phyloP scores from a whole-genome alignment of 2,888 invertebrate genomes.

The Homarus gammarus region DNA sequence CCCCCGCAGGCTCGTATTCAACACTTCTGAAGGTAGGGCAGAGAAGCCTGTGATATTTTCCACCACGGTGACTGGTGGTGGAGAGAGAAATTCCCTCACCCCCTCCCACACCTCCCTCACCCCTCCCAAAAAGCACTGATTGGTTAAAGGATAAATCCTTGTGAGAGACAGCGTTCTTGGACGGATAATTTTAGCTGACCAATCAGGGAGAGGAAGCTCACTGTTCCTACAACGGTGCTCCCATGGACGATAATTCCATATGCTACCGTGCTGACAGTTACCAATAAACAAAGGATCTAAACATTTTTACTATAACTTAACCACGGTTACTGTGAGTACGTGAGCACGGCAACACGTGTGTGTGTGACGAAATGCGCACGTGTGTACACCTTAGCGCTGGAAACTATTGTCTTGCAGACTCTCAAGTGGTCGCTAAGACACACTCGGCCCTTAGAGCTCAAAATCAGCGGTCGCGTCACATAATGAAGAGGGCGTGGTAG shows the following conservation, averaged over 20 bases:
- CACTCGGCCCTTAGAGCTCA: slow-evolving; percentile 4
- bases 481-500: slow-evolving; percentile 45
- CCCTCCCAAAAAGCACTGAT: too few species aligned
- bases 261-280: background rate
- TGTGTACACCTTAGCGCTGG: background rate
- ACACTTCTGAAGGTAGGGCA: background rate
- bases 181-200: slow-evolving; percentile 10
- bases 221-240: background rate
- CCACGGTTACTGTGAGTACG: too few species aligned
- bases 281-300: too few species aligned
- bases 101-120: too few species aligned
- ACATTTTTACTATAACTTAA: too few species aligned
- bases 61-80: background rate
- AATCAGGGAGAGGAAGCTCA: background rate
- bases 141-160: slow-evolving; percentile 12
- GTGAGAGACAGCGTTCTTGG: background rate
- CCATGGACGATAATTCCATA: background rate
- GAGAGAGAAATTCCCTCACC: background rate
- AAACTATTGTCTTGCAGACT: slow-evolving; percentile 18
- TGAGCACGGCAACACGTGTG: background rate
- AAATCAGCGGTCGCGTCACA: slow-evolving; percentile 40
- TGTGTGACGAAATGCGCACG: background rate
- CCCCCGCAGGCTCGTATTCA: slow-evolving; percentile 30
- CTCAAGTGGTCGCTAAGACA: background rate
- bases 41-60: slow-evolving; percentile 4